A percentile compares a stretch with the other conserved stretches of the same genome.
Conservation (phyloP, 2,113 vertebrate genomes). For the Leptobrachium ailaonicum region DNA sequence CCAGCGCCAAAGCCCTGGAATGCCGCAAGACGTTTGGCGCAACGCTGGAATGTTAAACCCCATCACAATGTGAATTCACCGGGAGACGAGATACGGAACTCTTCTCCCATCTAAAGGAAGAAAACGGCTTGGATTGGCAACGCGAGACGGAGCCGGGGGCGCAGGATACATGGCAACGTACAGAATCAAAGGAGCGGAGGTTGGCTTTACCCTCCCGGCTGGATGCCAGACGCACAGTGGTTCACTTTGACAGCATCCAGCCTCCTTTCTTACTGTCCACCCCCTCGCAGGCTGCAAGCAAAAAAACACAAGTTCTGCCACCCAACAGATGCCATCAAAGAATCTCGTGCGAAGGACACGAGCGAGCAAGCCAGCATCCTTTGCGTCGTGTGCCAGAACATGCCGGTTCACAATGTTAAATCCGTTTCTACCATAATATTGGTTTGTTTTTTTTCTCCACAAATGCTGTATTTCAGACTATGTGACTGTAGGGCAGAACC, state of each 20-base stretch:
- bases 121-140: background rate
- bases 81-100: background rate
- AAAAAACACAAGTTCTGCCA: background rate
- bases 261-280: background rate
- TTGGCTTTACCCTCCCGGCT: background rate
- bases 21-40: constrained; percentile 85
- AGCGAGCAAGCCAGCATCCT: background rate
- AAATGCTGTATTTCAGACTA: too few relatives aligned
- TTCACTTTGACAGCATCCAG: background rate
- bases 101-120: too few relatives aligned
- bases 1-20: constrained; percentile 80
- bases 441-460: too few relatives aligned
- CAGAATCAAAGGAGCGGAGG: background rate
- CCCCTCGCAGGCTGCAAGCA: background rate
- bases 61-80: background rate
- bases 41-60: constrained; percentile 78
- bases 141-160: background rate
- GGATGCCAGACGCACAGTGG: background rate
- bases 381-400: too few relatives aligned
- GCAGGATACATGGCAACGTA: background rate
- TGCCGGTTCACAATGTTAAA: too few relatives aligned
- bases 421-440: too few relatives aligned
- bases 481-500: too few relatives aligned
- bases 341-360: background rate
- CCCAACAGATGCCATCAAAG: background rate